These are phyloP conservation scores for Oreohelix idahoensis DNA, from an alignment of 1,140 invertebrate genomes.

Conservation along the genomic window DNA sequence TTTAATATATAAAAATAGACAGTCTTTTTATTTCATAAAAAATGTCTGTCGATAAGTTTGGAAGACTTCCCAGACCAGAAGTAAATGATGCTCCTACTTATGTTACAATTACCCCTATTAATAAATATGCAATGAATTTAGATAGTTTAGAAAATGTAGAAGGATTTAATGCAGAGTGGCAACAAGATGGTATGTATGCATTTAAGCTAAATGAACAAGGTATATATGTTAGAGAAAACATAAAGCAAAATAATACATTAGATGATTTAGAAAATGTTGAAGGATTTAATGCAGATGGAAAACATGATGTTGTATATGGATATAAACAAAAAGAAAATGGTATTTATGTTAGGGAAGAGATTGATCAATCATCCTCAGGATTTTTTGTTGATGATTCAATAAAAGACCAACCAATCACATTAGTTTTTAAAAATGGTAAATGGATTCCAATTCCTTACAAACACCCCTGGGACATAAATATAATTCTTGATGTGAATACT, in stretches of 20 bases:
- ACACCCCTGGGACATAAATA: not conserved
- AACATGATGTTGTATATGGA: not conserved
- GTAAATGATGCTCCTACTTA: not conserved
- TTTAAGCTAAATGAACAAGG: not conserved
- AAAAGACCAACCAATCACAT: not conserved
- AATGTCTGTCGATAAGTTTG: slow-evolving; percentile 6
- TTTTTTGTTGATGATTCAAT: not conserved
- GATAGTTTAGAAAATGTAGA: not conserved
- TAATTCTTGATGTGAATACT: not conserved
- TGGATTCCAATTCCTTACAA: not conserved
- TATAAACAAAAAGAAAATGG: not conserved
- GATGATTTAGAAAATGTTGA: not conserved
- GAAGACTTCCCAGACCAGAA: too few relatives aligned
- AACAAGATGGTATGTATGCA: not conserved
- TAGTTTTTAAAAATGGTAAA: not conserved
- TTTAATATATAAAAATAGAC: too few relatives aligned
- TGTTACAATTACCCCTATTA: not conserved
- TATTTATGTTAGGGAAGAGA: not conserved
- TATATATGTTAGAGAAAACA: not conserved
- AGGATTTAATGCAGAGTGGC: not conserved
- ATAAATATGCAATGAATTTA: not conserved
- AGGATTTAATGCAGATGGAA: not conserved
- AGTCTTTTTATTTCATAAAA: not conserved
- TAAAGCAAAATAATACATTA: too few relatives aligned
- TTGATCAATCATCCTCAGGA: not conserved